Evolutionary conservation across 2,113 vertebrate species (phyloP).

Genomic region (Callorhinus ursinus): DNA sequence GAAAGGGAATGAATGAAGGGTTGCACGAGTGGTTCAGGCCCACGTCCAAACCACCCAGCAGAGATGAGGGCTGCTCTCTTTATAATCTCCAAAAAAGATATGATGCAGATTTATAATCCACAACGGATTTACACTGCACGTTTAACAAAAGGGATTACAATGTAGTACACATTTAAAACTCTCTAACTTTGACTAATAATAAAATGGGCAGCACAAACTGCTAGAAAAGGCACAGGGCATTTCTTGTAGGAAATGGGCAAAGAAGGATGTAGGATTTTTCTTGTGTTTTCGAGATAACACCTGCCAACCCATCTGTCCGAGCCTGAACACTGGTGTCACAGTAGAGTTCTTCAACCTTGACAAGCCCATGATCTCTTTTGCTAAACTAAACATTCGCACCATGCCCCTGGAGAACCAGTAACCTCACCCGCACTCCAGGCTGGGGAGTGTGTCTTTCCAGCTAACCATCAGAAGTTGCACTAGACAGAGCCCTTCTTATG

Average conservation of each 20-base stretch:
- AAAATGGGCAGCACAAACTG: not conserved
- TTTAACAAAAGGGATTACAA: not conserved
- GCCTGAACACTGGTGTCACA: not conserved
- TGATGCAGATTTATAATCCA: not conserved
- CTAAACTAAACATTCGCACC: not conserved
- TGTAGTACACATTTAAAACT: not conserved
- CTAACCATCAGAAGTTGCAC: not conserved
- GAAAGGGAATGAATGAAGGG: not conserved
- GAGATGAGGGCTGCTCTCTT: not conserved
- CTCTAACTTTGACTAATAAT: not conserved
- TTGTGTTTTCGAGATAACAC: not conserved
- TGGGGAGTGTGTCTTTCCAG: not conserved
- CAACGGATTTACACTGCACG: accelerated
- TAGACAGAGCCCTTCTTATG: not conserved
- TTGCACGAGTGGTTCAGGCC: not conserved
- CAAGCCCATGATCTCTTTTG: not conserved
- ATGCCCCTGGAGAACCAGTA: not conserved
- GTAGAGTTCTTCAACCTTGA: not conserved
- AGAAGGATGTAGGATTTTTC: not conserved
- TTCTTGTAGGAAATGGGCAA: not conserved
- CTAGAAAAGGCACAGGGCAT: not conserved
- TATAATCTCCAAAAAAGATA: not conserved
- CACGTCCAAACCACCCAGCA: not conserved
- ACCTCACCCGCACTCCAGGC: not conserved
- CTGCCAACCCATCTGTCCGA: not conserved